A percentile compares a stretch with the other conserved stretches of the same genome.
These are phyloP conservation scores for Idaea dimidiata DNA, from an alignment of 2,888 invertebrate genomes.

Conservation along the genomic window DNA sequence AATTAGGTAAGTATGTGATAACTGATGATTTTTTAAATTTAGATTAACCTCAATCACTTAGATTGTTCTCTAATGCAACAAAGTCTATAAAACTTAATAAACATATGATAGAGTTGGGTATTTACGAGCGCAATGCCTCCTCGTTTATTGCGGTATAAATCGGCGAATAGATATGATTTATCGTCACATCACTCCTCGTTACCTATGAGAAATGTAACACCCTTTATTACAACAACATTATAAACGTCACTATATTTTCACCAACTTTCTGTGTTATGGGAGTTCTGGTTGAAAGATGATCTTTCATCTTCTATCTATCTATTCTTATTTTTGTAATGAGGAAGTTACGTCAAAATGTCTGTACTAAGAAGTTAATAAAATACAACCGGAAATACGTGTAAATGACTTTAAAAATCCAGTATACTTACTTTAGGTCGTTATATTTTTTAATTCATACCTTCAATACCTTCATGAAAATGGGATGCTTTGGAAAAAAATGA, in stretches of 20 bases:
- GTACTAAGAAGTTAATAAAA: no score
- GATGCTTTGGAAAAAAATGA: neutral
- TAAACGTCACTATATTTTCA: slow-evolving; percentile 51
- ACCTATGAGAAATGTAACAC: slow-evolving; percentile 64
- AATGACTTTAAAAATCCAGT: no score
- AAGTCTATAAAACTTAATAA: slow-evolving; percentile 50
- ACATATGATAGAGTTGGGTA: slow-evolving; percentile 62
- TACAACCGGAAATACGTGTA: no score
- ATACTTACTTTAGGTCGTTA: no score
- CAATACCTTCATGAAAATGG: no score
- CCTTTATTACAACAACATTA: slow-evolving; percentile 65
- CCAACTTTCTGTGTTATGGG: slow-evolving; percentile 13
- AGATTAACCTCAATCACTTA: neutral
- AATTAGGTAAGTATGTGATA: no score
- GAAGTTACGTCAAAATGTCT: no score
- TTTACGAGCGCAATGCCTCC: slow-evolving; percentile 65
- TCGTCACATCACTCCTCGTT: slow-evolving; percentile 76
- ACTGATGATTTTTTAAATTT: no score
- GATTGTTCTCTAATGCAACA: neutral
- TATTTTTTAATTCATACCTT: no score
- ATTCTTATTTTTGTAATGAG: no score
- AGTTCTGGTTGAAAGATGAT: slow-evolving; percentile 8
- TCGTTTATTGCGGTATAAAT: slow-evolving; percentile 76
- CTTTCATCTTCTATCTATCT: no score
- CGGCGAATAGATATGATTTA: slow-evolving; percentile 77